Evolutionary conservation across 35 echinoderm and acorn worm species (phyloP).

Genomic region (Eucidaris tribuloides): DNA sequence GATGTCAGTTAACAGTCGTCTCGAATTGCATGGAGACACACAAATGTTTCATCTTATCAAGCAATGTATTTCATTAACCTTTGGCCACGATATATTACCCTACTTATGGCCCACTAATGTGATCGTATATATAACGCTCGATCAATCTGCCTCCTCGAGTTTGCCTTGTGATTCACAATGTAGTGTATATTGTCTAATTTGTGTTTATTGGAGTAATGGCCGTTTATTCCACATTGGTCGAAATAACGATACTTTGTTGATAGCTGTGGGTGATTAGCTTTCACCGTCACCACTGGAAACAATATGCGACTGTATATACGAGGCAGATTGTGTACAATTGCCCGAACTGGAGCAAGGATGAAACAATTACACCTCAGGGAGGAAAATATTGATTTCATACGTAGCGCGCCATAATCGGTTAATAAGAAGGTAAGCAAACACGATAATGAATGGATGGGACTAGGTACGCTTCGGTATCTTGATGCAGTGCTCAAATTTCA

Average conservation of each 20-base stretch:
- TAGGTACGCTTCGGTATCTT: background rate
- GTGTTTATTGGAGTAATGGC: background rate
- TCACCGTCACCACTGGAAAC: background rate
- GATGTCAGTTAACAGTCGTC: too few relatives aligned
- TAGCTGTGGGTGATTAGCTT: slow-evolving; percentile 19
- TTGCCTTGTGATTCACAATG: too few relatives aligned
- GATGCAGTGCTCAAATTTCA: background rate
- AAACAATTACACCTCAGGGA: slow-evolving; percentile 33
- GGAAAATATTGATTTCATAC: slow-evolving; percentile 25
- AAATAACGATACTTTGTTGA: slow-evolving; percentile 31
- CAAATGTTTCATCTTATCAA: too few relatives aligned
- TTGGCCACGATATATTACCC: too few relatives aligned
- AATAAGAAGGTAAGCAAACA: slow-evolving; percentile 41
- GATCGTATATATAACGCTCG: too few relatives aligned
- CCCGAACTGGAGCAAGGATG: slow-evolving; percentile 15
- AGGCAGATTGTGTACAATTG: slow-evolving; percentile 19
- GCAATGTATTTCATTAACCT: too few relatives aligned
- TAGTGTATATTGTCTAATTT: too few relatives aligned
- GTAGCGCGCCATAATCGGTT: slow-evolving; percentile 15
- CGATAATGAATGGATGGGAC: slow-evolving; percentile 32
- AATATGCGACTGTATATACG: background rate
- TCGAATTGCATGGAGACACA: too few relatives aligned
- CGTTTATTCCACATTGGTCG: slow-evolving; percentile 6
- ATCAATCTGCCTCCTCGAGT: too few relatives aligned
- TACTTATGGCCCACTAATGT: too few relatives aligned